Conservation (phyloP, 2,888 invertebrate species). For the Sicus ferrugineus region DNA sequence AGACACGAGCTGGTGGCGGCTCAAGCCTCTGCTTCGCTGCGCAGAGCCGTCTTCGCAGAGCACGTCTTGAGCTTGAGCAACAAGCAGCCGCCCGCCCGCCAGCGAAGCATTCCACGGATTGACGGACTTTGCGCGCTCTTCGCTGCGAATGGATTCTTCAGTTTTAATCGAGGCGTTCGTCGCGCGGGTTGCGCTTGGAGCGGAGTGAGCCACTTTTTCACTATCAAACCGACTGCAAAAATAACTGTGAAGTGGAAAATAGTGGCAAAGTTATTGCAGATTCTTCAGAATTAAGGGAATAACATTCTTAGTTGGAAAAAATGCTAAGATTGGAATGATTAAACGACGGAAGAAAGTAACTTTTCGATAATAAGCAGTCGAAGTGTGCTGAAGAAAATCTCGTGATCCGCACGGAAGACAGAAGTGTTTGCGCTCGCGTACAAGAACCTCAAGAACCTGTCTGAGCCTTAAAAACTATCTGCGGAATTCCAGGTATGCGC, state of each 20-base stretch:
- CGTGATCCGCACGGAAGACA: too few relatives aligned
- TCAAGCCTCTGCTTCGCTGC: slow-evolving; percentile 17
- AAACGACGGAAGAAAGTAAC: neutral
- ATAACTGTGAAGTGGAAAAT: neutral
- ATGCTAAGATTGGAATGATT: neutral
- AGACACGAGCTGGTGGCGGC: slow-evolving; percentile 2
- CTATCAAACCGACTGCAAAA: neutral
- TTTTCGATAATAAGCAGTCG: neutral
- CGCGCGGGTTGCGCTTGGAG: slow-evolving; percentile 40
- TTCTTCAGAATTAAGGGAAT: neutral
- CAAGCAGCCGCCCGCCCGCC: neutral
- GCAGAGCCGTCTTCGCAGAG: slow-evolving; percentile 14
- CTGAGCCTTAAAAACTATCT: slow-evolving; percentile 22
- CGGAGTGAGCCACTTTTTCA: neutral
- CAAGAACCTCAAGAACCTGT: neutral
- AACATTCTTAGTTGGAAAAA: neutral
- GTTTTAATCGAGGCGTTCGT: slow-evolving; percentile 45
- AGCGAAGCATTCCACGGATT: slow-evolving; percentile 9
- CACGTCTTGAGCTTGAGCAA: slow-evolving; percentile 24
- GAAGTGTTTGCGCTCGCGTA: slow-evolving; percentile 1
- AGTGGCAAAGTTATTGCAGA: neutral
- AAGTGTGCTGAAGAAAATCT: neutral
- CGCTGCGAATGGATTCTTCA: slow-evolving; percentile 43
- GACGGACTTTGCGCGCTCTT: slow-evolving; percentile 18
- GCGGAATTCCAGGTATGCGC: slow-evolving; percentile 36